A percentile compares a stretch with the other conserved stretches of the same genome.
These are phyloP conservation scores for Cotesia congregata DNA, from an alignment of 2,888 invertebrate genomes.

Conservation along the genomic window DNA sequence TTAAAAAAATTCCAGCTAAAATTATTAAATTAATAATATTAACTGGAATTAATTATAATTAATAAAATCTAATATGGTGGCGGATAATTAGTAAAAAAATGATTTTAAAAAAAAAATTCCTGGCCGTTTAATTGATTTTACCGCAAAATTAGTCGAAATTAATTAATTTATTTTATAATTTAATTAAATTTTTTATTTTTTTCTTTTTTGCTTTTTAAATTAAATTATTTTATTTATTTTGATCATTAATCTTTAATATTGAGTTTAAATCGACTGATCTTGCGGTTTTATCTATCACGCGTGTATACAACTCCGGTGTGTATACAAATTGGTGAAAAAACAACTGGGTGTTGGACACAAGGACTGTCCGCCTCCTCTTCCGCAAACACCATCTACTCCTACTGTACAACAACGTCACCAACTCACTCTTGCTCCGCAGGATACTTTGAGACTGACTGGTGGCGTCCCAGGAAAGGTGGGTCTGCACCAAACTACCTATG, in stretches of 20 bases:
- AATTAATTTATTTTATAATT: conserved; percentile 19
- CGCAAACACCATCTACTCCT: conserved; percentile 73
- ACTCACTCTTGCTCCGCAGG: conserved; percentile 82
- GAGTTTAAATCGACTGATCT: conserved; percentile 58
- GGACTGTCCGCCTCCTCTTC: conserved; percentile 81
- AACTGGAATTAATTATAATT: neutral
- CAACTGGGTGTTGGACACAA: conserved; percentile 70
- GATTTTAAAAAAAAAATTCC: neutral
- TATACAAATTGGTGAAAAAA: conserved; percentile 53
- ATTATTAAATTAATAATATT: conserved; percentile 9
- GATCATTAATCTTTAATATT: conserved; percentile 42
- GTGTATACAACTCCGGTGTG: conserved; percentile 61
- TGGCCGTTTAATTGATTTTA: conserved; percentile 44
- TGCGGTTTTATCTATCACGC: conserved; percentile 66
- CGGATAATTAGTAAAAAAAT: neutral
- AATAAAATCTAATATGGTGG: neutral
- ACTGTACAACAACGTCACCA: conserved; percentile 70
- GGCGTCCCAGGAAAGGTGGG: conserved; percentile 97
- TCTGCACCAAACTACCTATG: conserved; percentile 72
- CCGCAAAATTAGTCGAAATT: conserved; percentile 49
- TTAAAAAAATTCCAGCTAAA: conserved; percentile 8
- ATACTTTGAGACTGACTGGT: conserved; percentile 96
- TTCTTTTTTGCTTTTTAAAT: conserved; percentile 43
- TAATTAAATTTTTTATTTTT: conserved; percentile 18
- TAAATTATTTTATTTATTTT: conserved; percentile 30